phyloP scores from a whole-genome alignment of 2,797 vertebrate genomes.

The Sebastolobus altivelis region DNA sequence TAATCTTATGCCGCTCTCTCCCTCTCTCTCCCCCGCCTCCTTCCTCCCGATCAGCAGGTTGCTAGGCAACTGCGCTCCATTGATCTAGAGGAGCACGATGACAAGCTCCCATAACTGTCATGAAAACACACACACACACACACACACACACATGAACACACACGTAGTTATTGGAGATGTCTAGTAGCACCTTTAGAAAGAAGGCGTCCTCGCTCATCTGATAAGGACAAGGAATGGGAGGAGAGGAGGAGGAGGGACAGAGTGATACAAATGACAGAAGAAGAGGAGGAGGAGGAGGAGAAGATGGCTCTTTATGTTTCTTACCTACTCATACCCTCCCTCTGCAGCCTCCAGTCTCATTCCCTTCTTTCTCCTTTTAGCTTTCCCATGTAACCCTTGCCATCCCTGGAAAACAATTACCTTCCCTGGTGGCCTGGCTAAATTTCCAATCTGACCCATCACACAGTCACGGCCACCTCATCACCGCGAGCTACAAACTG shows the following conservation, averaged over 20 bases:
- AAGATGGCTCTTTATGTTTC: constrained; percentile 60
- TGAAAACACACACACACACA: constrained; percentile 60
- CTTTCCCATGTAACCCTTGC: constrained; percentile 61
- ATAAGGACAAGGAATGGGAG: constrained; percentile 72
- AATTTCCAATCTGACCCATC: constrained; percentile 76
- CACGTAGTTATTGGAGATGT: constrained; percentile 65
- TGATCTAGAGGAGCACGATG: constrained; percentile 85
- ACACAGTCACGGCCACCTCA: constrained; percentile 66
- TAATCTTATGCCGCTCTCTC: constrained; percentile 66
- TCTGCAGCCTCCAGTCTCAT: constrained; percentile 40
- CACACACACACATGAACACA: constrained; percentile 48
- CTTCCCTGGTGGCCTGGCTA: constrained; percentile 45
- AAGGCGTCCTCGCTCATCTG: constrained; percentile 70
- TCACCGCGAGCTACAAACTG: constrained; percentile 54
- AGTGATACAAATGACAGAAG: constrained; percentile 65
- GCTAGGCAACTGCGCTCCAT: constrained; percentile 89
- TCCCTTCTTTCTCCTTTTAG: constrained; percentile 47
- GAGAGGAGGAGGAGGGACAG: constrained; percentile 65
- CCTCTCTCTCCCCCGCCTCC: constrained; percentile 55
- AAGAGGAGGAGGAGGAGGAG: constrained; percentile 51
- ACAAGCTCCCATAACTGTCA: constrained; percentile 87
- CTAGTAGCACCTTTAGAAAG: constrained; percentile 72
- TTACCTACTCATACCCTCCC: constrained; percentile 46
- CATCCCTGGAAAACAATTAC: constrained; percentile 78
- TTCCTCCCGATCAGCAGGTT: constrained; percentile 83